Base-by-base conservation (phyloP, 2,888 invertebrate genomes). In the Drosophila affinis region DNA sequence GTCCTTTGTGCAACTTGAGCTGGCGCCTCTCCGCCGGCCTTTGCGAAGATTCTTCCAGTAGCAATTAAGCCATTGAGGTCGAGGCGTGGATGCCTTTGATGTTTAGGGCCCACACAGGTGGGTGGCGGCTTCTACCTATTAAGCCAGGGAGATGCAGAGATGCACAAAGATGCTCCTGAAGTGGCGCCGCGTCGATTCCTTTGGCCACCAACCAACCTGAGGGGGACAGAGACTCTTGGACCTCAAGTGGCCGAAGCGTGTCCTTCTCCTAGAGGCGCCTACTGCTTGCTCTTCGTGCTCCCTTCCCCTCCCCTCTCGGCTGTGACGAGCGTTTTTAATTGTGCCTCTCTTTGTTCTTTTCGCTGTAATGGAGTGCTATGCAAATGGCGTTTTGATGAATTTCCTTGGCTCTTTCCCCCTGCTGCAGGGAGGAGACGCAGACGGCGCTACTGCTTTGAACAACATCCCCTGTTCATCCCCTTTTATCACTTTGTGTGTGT, bases 351-450 rank as follows among this genome's bases (percentile, higher is more conserved):
- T 85, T 90, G 84, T 89, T 84, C 89, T 82, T 88, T 90, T 90
- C 68, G 81, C 75, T 76, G 79, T 87, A 88, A 90, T 89, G 80
- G 85, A 87, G 81, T 87, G 89, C 86, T 81, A 88, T 90, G 90
- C 85, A 89, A 90, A 90, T 90, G 89, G 84, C 81, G 88, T 88
- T 88, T 87, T 89, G 73, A 81, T 85, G 73, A 83, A 81, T 90
- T 82, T 80, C 88, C 80, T 82, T 86, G 75, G 77, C 83, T 79
- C 68, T 67, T 75, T 73, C 65, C 39, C 39, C 5, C 39, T 39
- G 6, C 2, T 5, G 3, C 39, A n/a, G 39, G 6, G 39, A 6
- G 39, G 5, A 24, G 24, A 24, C 24, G 24, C 21, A 2, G 4
- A 10, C 10, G 70, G 82, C 79, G 81, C 78, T 79, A 17, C 45